Percentiles rank a stretch among this genome's conserved stretches.
Evolutionary conservation across 2,113 vertebrate genomes (phyloP).

Genomic region (Thomomys bottae): DNA sequence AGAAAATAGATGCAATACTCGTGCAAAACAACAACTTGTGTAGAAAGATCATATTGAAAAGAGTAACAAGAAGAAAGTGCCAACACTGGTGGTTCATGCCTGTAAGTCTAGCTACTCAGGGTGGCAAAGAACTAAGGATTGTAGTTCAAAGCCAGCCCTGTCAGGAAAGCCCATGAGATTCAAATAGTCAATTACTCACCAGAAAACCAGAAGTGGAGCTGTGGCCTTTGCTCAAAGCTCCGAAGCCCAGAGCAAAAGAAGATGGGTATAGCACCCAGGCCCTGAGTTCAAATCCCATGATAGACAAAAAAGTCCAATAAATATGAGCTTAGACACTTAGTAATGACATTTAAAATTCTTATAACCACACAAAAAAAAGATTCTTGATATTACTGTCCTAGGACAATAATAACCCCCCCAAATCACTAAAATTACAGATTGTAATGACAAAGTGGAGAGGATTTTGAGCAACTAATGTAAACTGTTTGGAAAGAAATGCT

Average conservation of each 20-base stretch:
- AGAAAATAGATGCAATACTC: neutral
- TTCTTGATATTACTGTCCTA: neutral
- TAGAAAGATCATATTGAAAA: neutral
- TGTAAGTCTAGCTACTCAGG: too few species aligned
- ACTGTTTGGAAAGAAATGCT: neutral
- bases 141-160: too few species aligned
- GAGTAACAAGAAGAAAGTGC: neutral
- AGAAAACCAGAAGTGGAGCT: too few species aligned
- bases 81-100: too few species aligned
- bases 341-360: neutral
- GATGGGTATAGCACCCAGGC: too few species aligned
- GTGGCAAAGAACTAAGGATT: too few species aligned
- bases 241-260: too few species aligned
- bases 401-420: neutral
- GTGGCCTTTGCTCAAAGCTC: too few species aligned
- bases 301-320: neutral
- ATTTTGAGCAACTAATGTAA: neutral
- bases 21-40: neutral
- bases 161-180: too few species aligned
- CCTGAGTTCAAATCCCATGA: too few species aligned
- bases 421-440: constrained; percentile 44
- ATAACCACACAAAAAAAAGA: constrained; percentile 38
- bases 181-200: too few species aligned
- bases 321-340: neutral
- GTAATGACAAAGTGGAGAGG: neutral